Percentiles rank a stretch among this genome's conserved stretches.
Evolutionary conservation across 2,113 vertebrate genomes (phyloP).

Genomic region (Lepidothrix coronata): DNA sequence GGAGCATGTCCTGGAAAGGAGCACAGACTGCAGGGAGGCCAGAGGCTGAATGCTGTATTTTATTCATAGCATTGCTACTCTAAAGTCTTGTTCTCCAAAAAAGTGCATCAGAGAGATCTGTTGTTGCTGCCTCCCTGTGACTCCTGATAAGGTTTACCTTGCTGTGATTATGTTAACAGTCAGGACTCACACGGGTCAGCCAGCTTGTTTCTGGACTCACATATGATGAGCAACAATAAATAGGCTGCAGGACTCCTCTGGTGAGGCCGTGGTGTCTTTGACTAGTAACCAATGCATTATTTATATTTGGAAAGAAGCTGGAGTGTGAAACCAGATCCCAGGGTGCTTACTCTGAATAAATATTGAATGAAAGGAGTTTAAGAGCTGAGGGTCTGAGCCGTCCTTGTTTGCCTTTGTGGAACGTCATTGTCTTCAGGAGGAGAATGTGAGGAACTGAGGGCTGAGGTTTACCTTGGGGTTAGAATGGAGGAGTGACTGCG

Average conservation of each 20-base stretch:
- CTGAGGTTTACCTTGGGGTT: neutral
- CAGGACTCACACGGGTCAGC: neutral
- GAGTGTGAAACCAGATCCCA: constrained; percentile 11
- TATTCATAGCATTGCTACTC: neutral
- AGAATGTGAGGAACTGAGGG: neutral
- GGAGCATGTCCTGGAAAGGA: neutral
- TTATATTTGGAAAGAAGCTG: neutral
- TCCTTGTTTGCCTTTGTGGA: neutral
- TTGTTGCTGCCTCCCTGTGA: neutral
- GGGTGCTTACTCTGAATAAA: constrained; percentile 18
- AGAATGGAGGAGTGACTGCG: neutral
- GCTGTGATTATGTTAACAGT: neutral
- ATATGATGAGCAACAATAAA: neutral
- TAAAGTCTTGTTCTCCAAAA: neutral
- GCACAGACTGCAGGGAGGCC: neutral
- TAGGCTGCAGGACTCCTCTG: neutral
- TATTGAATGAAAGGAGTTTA: neutral
- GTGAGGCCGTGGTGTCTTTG: neutral
- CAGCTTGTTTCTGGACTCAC: constrained; percentile 9
- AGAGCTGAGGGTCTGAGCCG: neutral
- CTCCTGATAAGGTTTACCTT: neutral
- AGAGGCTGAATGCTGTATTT: neutral
- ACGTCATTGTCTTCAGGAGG: neutral
- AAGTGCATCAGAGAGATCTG: neutral
- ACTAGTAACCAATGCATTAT: neutral